Evolutionary conservation across 2,888 invertebrate genomes (phyloP).

Genomic region (Drosophila robusta): DNA sequence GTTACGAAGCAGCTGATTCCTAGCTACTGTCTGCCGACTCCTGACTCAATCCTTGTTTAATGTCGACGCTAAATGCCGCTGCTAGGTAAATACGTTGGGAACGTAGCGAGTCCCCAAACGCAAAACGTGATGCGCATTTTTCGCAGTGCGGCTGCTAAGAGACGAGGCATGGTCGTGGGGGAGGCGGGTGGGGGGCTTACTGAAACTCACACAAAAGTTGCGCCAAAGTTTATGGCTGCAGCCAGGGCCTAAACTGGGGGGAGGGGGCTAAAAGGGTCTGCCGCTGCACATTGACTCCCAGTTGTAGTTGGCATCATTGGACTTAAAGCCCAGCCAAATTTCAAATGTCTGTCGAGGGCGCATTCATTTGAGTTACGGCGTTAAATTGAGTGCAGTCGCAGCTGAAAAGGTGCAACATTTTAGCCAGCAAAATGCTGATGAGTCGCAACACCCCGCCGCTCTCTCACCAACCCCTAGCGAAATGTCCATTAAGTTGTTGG

Average conservation of each 20-base stretch:
- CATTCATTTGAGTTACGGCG: slow-evolving; percentile 62
- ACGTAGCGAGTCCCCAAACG: slow-evolving; percentile 64
- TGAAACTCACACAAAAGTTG: slow-evolving; percentile 64
- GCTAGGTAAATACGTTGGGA: slow-evolving; percentile 69
- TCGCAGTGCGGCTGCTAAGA: slow-evolving; percentile 57
- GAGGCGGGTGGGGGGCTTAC: background rate
- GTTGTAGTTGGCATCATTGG: slow-evolving; percentile 14
- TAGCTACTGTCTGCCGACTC: slow-evolving; percentile 14
- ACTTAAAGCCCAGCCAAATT: slow-evolving; percentile 57
- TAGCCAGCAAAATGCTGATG: slow-evolving; percentile 31
- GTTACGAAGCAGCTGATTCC: background rate
- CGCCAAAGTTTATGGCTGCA: slow-evolving; percentile 67
- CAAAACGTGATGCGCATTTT: slow-evolving; percentile 81
- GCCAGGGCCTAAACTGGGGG: slow-evolving; percentile 8
- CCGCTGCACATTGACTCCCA: slow-evolving; percentile 19
- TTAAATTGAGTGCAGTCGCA: slow-evolving; percentile 63
- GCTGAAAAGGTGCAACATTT: slow-evolving; percentile 47
- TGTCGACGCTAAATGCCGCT: slow-evolving; percentile 65
- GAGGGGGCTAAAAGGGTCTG: slow-evolving; percentile 1
- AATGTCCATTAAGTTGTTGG: slow-evolving; percentile 22
- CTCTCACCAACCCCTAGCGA: background rate
- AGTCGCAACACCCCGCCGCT: slow-evolving; percentile 1
- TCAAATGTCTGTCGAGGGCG: slow-evolving; percentile 56
- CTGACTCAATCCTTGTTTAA: slow-evolving; percentile 48
- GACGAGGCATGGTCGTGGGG: too few species aligned